Conservation (phyloP, 37 sponge, comb jelly and placozoan genomes). For the Petrosia ficiformis region DNA sequence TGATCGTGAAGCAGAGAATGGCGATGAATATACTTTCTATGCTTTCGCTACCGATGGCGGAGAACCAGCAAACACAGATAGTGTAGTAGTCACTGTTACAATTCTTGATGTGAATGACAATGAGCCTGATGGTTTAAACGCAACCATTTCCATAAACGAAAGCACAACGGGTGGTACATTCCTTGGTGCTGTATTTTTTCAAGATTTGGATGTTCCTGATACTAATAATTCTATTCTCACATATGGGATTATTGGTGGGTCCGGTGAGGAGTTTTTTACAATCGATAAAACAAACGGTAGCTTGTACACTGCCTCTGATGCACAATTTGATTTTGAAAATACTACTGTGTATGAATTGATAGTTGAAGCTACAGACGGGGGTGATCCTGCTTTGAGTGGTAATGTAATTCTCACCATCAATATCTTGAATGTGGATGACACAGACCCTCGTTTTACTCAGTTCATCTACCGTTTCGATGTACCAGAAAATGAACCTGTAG, state of each 20-base stretch:
- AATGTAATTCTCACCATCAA: slow-evolving; percentile 19
- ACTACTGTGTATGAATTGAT: neutral
- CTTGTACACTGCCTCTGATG: slow-evolving; percentile 17
- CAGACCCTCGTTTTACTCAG: slow-evolving; percentile 39
- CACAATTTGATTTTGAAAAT: slow-evolving; percentile 35
- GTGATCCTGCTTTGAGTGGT: slow-evolving; percentile 21
- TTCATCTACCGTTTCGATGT: slow-evolving; percentile 27
- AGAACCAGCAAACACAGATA: neutral
- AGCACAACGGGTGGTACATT: neutral
- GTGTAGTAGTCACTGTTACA: neutral
- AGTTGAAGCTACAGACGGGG: slow-evolving; percentile 49
- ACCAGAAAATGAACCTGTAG: slow-evolving; percentile 14
- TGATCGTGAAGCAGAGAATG: slow-evolving; percentile 19
- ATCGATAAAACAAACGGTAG: slow-evolving; percentile 1
- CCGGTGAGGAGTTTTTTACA: slow-evolving; percentile 1
- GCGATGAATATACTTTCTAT: neutral
- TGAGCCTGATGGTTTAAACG: slow-evolving; percentile 6
- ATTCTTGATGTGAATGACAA: slow-evolving; percentile 34
- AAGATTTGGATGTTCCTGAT: slow-evolving; percentile 8
- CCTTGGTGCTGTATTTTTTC: neutral
- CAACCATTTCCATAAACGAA: neutral
- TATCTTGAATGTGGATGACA: slow-evolving; percentile 36
- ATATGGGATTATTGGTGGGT: slow-evolving; percentile 18
- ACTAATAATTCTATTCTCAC: neutral
- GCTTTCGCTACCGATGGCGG: neutral